A percentile compares a stretch with the other conserved stretches of the same genome.
Conservation (phyloP, 2,888 invertebrate species). For the Scaeva pyrastri region DNA sequence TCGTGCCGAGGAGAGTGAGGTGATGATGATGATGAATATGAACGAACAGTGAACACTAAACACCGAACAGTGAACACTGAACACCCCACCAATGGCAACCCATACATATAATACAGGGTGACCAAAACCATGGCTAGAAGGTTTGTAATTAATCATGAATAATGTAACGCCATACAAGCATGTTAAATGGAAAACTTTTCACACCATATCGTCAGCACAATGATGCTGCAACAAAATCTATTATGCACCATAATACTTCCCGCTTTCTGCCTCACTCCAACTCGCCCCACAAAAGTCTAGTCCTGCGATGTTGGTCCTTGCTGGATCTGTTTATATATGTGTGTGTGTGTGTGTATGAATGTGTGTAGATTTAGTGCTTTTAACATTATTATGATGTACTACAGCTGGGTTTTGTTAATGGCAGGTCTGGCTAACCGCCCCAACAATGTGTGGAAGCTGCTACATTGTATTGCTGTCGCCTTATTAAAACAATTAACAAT, state of each 20-base stretch:
- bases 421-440: constrained; percentile 55
- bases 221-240: constrained; percentile 70
- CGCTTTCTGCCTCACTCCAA: neutral
- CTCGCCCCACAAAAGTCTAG: neutral
- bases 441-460: constrained; percentile 35
- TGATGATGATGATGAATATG: neutral
- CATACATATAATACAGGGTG: constrained; percentile 10
- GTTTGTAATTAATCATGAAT: constrained; percentile 74
- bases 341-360: constrained; percentile 12
- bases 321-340: neutral
- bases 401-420: constrained; percentile 69
- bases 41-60: too few species aligned
- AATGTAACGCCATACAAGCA: constrained; percentile 70
- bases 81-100: neutral
- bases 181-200: constrained; percentile 72
- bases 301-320: constrained; percentile 1
- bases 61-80: too few species aligned
- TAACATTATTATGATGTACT: constrained; percentile 67
- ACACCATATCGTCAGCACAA: constrained; percentile 66
- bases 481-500: constrained; percentile 74
- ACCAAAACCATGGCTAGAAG: constrained; percentile 52
- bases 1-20: neutral
- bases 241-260: constrained; percentile 35
- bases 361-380: constrained; percentile 66
- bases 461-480: constrained; percentile 64